Evolutionary conservation across 92 coral and sea anemone species (phyloP), one percentile per base, ranked within the genome.

Genomic region (Porites divaricata): DNA sequence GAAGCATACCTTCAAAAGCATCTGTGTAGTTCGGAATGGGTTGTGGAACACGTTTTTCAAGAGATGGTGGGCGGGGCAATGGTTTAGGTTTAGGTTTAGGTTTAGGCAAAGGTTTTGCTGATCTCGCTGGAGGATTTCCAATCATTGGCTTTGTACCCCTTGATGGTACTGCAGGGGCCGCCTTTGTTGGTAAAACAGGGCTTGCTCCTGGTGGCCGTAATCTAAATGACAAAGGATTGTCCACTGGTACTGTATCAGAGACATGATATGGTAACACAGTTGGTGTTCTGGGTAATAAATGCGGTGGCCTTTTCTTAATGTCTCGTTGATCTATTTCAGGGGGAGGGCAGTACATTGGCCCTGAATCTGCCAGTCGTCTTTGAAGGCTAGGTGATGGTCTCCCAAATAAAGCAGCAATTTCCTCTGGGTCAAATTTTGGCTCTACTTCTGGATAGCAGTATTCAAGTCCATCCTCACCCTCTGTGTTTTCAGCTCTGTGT

Each of bases 341-440:
- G 25, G 93, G 88, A 24, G 93, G 93, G 22, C 88, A 81, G 82
- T 90, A 90, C 68, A 63, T 13, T 63, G 85, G 54, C 0, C 70
- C 85, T 6, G 58, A 56, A 0, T 64, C 72, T 11, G 70, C 17
- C 22, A 19, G 51, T 61, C 45, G 56, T 63, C 58, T 52, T 24
- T 56, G 57, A 5, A 61, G 25, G 12, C 28, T 28, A 2, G 85
- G 76, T 58, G 71, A 80, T 53, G 51, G 35, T 48, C 50, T 59
- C 8, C 65, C 72, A 72, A 82, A 73, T 71, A 73, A 15, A 41
- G 28, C 63, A 59, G 86, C 78, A 15, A 82, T 11, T 22, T 81
- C 80, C 12, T 62, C 49, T 63, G 72, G n/a, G 49, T 74, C 76
- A 74, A 58, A 74, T 56, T 20, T 88, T 25, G 88, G 88, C 54